These are phyloP conservation scores for Tetrax tetrax DNA, from an alignment of 2,113 vertebrate species.

Conservation along the genomic window DNA sequence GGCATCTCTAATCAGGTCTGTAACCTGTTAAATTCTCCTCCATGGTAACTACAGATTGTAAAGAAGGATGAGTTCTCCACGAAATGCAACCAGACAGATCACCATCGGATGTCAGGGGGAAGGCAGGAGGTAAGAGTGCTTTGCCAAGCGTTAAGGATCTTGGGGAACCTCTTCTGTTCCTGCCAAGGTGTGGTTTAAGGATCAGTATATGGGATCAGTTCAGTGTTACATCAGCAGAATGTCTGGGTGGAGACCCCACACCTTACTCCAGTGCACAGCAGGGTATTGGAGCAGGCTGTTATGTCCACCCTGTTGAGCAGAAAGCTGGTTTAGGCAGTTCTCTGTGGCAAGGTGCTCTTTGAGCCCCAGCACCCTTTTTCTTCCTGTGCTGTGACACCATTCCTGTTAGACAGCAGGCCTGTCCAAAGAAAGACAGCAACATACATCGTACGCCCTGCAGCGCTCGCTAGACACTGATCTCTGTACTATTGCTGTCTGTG, in stretches of 20 bases:
- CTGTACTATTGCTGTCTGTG: neutral
- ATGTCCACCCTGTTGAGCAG: neutral
- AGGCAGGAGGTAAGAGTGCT: conserved; percentile 88
- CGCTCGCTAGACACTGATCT: neutral
- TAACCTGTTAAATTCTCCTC: neutral
- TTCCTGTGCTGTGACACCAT: neutral
- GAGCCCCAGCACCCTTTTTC: neutral
- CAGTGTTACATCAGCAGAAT: neutral
- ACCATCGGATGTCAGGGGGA: conserved; percentile 96
- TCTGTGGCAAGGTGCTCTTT: neutral
- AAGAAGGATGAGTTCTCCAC: conserved; percentile 98
- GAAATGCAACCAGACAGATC: conserved; percentile 97
- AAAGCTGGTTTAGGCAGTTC: neutral
- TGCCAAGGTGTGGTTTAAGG: neutral
- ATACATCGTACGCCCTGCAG: accelerated
- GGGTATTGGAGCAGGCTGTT: neutral
- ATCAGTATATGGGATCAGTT: neutral
- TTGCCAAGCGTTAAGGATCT: neutral
- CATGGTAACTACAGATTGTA: conserved; percentile 78
- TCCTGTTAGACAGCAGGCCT: neutral
- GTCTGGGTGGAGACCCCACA: too few species aligned
- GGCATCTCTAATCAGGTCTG: neutral
- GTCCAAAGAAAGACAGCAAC: neutral
- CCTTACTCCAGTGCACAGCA: neutral
- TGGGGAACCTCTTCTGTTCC: neutral